Conservation (phyloP, 2,888 invertebrate species). For the Uloborus plumipes region DNA sequence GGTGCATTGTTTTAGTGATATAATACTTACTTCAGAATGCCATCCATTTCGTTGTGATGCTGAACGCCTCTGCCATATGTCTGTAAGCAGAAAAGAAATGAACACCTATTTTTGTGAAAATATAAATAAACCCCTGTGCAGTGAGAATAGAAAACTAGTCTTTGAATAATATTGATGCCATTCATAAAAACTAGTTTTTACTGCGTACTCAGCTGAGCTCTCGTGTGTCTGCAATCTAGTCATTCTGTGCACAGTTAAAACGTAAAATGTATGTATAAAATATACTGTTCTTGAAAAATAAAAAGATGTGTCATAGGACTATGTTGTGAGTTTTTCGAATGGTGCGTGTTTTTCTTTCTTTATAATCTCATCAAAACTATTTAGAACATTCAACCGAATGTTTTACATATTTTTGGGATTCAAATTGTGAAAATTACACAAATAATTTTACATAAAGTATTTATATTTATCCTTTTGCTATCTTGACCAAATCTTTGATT, state of each 20-base stretch:
- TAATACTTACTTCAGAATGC: conserved; percentile 38
- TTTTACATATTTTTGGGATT: too few relatives aligned
- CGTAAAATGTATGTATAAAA: conserved; percentile 40
- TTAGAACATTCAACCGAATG: too few relatives aligned
- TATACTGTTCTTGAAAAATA: conserved; percentile 1
- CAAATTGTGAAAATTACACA: too few relatives aligned
- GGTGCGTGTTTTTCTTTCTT: too few relatives aligned
- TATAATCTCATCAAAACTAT: too few relatives aligned
- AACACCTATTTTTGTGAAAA: conserved; percentile 57
- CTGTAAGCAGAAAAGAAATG: conserved; percentile 38
- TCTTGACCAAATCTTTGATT: too few relatives aligned
- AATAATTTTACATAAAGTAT: too few relatives aligned
- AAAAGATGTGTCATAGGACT: neutral
- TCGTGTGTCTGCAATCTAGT: conserved; percentile 47
- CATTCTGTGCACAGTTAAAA: conserved; percentile 55
- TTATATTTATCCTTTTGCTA: too few relatives aligned
- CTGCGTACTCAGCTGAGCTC: conserved; percentile 18
- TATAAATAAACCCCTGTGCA: conserved; percentile 19
- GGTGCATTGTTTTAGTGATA: neutral
- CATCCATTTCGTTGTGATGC: conserved; percentile 64
- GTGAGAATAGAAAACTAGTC: conserved; percentile 22
- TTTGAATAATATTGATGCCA: neutral
- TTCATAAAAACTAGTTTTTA: conserved; percentile 44
- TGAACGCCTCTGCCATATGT: conserved; percentile 43
- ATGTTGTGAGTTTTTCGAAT: too few relatives aligned